Conservation (phyloP, 2,888 invertebrate species). For the Platycheirus albimanus region DNA sequence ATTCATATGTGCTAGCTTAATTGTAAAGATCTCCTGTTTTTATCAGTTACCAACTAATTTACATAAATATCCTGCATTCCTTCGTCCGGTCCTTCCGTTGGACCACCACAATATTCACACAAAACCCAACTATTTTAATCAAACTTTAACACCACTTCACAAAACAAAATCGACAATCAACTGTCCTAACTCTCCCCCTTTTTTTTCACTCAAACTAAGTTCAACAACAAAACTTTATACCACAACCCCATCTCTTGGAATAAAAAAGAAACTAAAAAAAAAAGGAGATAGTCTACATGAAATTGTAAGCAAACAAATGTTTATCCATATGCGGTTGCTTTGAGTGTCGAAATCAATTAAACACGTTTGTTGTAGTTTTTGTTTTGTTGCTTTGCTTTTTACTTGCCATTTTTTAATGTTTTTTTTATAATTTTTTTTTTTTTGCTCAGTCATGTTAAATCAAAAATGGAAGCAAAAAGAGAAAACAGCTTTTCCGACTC, state of each 20-base stretch:
- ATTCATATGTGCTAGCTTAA: too few species aligned
- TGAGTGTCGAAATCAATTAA: constrained; percentile 66
- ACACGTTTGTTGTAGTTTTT: constrained; percentile 44
- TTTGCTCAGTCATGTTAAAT: background rate
- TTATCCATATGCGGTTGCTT: constrained; percentile 53
- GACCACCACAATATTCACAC: too few species aligned
- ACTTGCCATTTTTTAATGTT: background rate
- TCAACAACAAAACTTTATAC: background rate
- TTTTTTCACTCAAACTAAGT: too few species aligned
- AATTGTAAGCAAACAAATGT: constrained; percentile 55
- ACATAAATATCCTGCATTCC: too few species aligned
- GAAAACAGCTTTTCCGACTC: background rate
- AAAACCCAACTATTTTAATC: too few species aligned
- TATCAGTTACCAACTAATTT: too few species aligned
- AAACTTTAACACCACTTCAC: too few species aligned
- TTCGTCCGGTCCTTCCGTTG: too few species aligned
- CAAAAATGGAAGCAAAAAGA: background rate
- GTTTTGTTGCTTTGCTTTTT: background rate
- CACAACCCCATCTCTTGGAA: background rate
- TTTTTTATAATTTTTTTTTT: background rate
- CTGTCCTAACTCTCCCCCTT: too few species aligned
- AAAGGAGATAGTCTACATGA: background rate
- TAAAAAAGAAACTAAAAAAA: constrained; percentile 9
- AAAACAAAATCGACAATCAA: too few species aligned
- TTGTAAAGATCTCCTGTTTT: too few species aligned